Base-by-base conservation (phyloP, 2,888 invertebrate species). In the Euzophera pinguis region DNA sequence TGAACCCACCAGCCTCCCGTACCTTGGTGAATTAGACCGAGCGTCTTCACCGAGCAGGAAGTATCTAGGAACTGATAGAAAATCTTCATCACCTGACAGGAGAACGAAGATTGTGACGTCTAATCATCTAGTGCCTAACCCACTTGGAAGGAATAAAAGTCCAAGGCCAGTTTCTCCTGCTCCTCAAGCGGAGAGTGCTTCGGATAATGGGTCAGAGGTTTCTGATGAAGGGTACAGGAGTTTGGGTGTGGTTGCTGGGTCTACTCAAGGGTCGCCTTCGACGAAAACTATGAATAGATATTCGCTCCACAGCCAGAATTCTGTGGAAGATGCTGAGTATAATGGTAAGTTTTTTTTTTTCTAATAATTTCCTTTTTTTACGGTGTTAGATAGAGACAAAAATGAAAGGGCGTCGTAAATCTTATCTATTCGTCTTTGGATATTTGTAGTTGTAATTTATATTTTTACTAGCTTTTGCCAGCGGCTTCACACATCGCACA, bases 161-260 rank as follows among this genome's bases (percentile, higher is more conserved):
- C 87, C 89, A 0, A 73, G 88, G 45, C 84, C 87, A 0, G 78
- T 91, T 9, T 92, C 93, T 51, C 92, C 94, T 10, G 92, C 93
- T 0, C 84, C 88, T 1, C 83, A 83, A 0, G 75, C 90, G 16
- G 92, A 93, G 65, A 92, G 93, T 58, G 93, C 93, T 7, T 94
- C 95, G 51, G 95, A 96, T 74, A 95, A 95, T 63, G 95, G 95
- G 8, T 95, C 95, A 53, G 96, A 96, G 75, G 95, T 96, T 17
- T 96, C 95, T 22, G 96, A 96, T 77, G 96, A 96, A 71, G 96
- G 96, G 0, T 96, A 96, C 78, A 92, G 96, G 67, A 96, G 96
- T 71, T 81, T 96, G 67, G 95, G 95, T 0, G 91, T 95, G 45
- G 93, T 91, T 17, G 88, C 89, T 0, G 86, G 86, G 1, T 91